Evolutionary conservation across 2,113 vertebrate genomes (phyloP).

Genomic region (Cyanoramphus novaezelandiae): DNA sequence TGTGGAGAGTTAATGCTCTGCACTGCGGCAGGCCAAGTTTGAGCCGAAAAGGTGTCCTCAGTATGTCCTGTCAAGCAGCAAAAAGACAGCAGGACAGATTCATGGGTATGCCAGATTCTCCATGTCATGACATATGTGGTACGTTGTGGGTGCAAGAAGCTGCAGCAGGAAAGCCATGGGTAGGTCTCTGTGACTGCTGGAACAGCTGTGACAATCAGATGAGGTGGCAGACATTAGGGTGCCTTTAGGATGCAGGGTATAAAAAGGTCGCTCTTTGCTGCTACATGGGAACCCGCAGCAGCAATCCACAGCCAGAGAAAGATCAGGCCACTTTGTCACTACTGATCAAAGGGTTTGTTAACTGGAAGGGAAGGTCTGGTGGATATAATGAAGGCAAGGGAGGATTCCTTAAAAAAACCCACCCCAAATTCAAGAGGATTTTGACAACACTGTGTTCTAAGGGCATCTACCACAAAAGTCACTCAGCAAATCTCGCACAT

Average conservation of each 20-base stretch:
- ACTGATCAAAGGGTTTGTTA: not conserved
- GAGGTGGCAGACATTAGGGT: not conserved
- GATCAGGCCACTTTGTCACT: not conserved
- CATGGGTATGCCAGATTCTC: not conserved
- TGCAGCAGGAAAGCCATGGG: accelerated
- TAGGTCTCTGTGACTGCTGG: not conserved
- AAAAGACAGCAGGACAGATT: not conserved
- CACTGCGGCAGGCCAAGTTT: not conserved
- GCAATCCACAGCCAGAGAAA: not conserved
- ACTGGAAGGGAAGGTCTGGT: not conserved
- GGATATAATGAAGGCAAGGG: not conserved
- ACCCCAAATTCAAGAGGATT: not conserved
- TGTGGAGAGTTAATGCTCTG: not conserved
- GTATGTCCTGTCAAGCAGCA: not conserved
- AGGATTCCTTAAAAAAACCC: not conserved
- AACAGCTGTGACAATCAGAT: not conserved
- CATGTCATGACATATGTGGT: not conserved
- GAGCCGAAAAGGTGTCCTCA: not conserved
- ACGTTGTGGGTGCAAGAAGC: not conserved
- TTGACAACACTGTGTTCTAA: not conserved
- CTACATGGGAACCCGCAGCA: not conserved
- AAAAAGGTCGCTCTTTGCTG: not conserved
- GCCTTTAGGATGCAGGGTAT: not conserved
- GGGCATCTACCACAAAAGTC: not conserved
- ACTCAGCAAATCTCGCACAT: constrained; percentile 14